These are phyloP conservation scores for Tridacna crocea DNA, from an alignment of 2,888 invertebrate genomes.

Conservation along the genomic window DNA sequence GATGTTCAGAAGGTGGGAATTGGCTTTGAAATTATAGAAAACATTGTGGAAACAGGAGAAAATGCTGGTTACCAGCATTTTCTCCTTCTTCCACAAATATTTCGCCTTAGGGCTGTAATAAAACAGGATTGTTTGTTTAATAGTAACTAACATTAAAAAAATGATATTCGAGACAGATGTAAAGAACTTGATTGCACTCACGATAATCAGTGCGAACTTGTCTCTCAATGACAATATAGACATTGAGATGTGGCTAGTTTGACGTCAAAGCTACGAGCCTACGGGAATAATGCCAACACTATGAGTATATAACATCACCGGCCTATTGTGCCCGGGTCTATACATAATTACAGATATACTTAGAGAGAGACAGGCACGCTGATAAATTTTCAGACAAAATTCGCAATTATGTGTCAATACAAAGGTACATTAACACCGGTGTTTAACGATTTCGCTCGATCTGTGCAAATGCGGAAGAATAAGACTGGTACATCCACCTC, in stretches of 20 bases:
- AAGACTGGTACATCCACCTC: not conserved
- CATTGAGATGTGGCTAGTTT: slow-evolving; percentile 1
- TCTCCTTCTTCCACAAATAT: too few relatives aligned
- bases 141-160: too few relatives aligned
- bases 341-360: too few relatives aligned
- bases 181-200: slow-evolving; percentile 1
- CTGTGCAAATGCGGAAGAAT: not conserved
- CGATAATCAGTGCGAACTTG: slow-evolving; percentile 13
- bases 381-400: too few relatives aligned
- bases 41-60: too few relatives aligned
- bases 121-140: too few relatives aligned
- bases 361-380: too few relatives aligned
- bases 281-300: not conserved
- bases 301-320: not conserved
- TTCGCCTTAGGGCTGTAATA: too few relatives aligned
- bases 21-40: too few relatives aligned
- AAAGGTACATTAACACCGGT: not conserved
- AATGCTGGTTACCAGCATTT: too few relatives aligned
- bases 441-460: not conserved
- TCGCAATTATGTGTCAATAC: not conserved
- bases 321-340: not conserved
- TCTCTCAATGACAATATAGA: slow-evolving; percentile 2
- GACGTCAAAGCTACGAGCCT: slow-evolving; percentile 3
- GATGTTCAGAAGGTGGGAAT: too few relatives aligned
- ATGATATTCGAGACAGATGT: not conserved